Conservation (phyloP, 2,113 vertebrate genomes). For the Gallinago paraguaiae region DNA sequence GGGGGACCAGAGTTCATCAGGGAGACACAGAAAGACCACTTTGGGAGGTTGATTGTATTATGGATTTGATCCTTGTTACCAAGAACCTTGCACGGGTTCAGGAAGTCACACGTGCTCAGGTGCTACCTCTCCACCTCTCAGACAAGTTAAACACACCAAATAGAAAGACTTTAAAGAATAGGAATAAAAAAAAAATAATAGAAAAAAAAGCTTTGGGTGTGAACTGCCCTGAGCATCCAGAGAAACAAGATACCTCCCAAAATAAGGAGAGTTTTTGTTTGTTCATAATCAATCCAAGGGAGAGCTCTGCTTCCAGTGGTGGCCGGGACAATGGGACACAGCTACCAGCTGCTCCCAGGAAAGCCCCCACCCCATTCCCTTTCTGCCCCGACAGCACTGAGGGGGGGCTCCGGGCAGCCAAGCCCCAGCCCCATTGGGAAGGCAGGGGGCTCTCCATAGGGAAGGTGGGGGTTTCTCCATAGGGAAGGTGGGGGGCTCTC, state of each 20-base stretch:
- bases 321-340: rapidly evolving
- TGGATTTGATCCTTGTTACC: not conserved
- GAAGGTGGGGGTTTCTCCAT: too few species aligned
- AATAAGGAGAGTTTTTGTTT: not conserved
- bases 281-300: not conserved
- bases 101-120: rapidly evolving
- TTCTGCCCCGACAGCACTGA: rapidly evolving
- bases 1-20: not conserved
- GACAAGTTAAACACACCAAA: not conserved
- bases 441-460: too few species aligned
- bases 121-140: not conserved
- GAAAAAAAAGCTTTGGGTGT: not conserved
- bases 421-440: rapidly evolving
- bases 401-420: not conserved
- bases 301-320: not conserved
- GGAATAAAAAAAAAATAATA: not conserved
- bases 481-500: not conserved
- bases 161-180: not conserved
- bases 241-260: not conserved
- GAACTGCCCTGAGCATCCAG: not conserved
- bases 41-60: not conserved
- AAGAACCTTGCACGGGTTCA: not conserved
- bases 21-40: not conserved
- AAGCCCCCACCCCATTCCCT: not conserved
- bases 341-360: not conserved